Evolutionary conservation across 2,888 invertebrate species (phyloP).

Genomic region (Macrophya annulata): DNA sequence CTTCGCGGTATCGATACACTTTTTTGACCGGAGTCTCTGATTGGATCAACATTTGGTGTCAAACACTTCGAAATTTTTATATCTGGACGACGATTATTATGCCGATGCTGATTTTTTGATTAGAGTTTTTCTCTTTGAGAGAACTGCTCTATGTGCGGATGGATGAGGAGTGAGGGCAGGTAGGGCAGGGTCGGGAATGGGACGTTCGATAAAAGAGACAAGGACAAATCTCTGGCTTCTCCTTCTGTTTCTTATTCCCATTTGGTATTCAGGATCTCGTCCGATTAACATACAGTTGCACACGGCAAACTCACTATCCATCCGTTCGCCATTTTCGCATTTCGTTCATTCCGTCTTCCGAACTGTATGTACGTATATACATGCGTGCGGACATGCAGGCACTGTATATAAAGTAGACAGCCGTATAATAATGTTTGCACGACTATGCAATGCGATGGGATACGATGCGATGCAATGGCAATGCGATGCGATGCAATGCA

Average conservation of each 20-base stretch:
- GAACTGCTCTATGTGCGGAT: neutral
- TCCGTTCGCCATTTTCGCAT: conserved; percentile 68
- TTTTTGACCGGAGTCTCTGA: neutral
- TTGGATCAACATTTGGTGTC: neutral
- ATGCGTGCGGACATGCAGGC: conserved; percentile 62
- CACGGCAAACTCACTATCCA: conserved; percentile 70
- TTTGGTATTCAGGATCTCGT: conserved; percentile 74
- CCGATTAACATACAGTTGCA: conserved; percentile 77
- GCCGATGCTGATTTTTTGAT: neutral
- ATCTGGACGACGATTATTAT: neutral
- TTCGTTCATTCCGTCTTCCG: conserved; percentile 57
- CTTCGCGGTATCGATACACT: neutral
- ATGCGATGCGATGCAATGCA: conserved; percentile 28
- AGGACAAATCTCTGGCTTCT: conserved; percentile 52
- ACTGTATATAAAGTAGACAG: conserved; percentile 69
- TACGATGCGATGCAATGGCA: conserved; percentile 55
- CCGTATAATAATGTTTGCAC: conserved; percentile 71
- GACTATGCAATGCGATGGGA: conserved; percentile 68
- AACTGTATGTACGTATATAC: conserved; percentile 57
- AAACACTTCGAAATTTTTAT: too few relatives aligned
- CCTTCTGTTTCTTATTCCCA: conserved; percentile 69
- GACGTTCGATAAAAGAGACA: conserved; percentile 54
- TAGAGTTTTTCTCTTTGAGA: neutral
- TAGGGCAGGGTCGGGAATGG: conserved; percentile 38
- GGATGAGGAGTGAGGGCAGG: neutral